Percentiles rank a stretch among this genome's conserved stretches.
These are phyloP conservation scores for Diarsia mendica DNA, from an alignment of 2,888 invertebrate genomes.

Conservation along the genomic window DNA sequence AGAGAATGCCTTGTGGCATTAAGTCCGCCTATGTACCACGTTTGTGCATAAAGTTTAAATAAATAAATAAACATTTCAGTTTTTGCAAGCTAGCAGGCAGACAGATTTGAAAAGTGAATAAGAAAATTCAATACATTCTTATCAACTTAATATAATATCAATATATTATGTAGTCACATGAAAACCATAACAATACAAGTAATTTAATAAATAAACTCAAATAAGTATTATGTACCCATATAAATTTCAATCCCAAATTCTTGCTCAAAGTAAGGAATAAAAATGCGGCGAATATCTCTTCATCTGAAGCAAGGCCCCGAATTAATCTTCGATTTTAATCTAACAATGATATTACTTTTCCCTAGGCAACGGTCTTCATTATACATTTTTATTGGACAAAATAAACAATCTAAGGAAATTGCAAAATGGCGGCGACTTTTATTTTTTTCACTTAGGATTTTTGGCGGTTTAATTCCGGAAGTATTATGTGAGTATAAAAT, in stretches of 20 bases:
- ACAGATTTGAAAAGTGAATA: neutral
- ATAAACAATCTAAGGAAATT: constrained; percentile 45
- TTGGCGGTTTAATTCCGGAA: neutral
- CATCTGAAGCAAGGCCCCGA: constrained; percentile 23
- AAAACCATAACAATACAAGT: constrained; percentile 16
- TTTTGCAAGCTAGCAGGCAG: neutral
- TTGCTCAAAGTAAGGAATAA: constrained; percentile 27
- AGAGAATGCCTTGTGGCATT: no score
- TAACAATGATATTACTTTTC: constrained; percentile 59
- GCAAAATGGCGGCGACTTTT: constrained; percentile 13
- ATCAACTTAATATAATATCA: neutral
- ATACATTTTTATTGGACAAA: constrained; percentile 52
- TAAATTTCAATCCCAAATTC: constrained; percentile 37
- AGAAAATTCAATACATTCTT: neutral
- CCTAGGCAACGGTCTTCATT: constrained; percentile 54
- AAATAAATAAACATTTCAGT: neutral
- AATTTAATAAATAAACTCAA: constrained; percentile 1
- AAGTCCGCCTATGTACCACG: no score
- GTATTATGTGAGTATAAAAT: neutral
- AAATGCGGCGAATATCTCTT: constrained; percentile 44
- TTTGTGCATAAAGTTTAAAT: no score
- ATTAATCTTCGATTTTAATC: constrained; percentile 63
- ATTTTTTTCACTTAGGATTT: constrained; percentile 3
- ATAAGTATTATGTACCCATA: constrained; percentile 22
- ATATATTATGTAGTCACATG: neutral